Conservation (phyloP, 2,888 invertebrate genomes). For the Auanema sp. region DNA sequence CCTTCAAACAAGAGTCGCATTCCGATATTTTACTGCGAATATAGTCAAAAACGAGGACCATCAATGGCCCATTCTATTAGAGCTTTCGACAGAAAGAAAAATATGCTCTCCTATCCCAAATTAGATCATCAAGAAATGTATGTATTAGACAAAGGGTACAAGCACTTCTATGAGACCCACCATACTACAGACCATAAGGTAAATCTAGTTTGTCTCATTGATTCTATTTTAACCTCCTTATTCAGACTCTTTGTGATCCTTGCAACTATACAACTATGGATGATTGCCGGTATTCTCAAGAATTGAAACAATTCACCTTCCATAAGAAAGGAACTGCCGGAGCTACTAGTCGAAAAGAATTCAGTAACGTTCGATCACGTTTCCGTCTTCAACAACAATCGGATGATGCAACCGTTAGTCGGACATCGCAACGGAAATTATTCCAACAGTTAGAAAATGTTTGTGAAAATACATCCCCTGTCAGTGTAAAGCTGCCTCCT, state of each 20-base stretch:
- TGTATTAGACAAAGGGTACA: slow-evolving; percentile 86
- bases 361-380: no score
- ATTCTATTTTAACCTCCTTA: not conserved
- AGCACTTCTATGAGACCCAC: slow-evolving; percentile 71
- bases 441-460: no score
- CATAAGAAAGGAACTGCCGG: slow-evolving; percentile 15
- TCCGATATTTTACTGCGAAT: slow-evolving; percentile 74
- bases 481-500: no score
- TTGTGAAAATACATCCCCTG: no score
- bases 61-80: slow-evolving; percentile 81
- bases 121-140: slow-evolving; percentile 87
- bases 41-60: slow-evolving; percentile 92
- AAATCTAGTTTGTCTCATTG: not conserved
- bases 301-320: slow-evolving; percentile 24
- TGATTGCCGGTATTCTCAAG: slow-evolving; percentile 21
- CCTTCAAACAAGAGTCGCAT: slow-evolving; percentile 8
- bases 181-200: not conserved
- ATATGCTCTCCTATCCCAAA: slow-evolving; percentile 75
- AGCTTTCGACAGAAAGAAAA: slow-evolving; percentile 79
- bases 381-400: no score
- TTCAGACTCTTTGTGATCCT: slow-evolving; percentile 31
- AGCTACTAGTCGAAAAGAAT: slow-evolving; percentile 15
- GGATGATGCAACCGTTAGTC: no score
- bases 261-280: slow-evolving; percentile 35
- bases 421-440: no score